Percentiles rank a stretch among this genome's conserved stretches.
phyloP scores from a whole-genome alignment of 2,888 invertebrate genomes.

The Dimorphilus gyrociliatus region DNA sequence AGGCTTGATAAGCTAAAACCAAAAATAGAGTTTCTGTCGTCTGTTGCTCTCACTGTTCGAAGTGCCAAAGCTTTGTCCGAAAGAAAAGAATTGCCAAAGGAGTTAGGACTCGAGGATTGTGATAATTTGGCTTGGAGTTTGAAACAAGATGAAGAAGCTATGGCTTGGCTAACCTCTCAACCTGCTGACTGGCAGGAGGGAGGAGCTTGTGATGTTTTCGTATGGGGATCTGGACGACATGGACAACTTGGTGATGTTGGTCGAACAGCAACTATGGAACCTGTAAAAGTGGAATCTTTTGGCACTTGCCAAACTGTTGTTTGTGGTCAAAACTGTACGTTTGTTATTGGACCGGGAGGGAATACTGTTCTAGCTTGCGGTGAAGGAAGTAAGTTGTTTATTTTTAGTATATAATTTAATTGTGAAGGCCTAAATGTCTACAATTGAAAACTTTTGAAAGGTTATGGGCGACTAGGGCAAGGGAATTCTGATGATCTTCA shows the following conservation, averaged over 20 bases:
- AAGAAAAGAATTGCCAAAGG: no score
- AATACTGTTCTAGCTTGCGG: conserved; percentile 49
- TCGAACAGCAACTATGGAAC: conserved; percentile 26
- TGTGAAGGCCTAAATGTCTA: no score
- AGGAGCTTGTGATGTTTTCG: conserved; percentile 46
- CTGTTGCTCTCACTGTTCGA: no score
- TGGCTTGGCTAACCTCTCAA: conserved; percentile 46
- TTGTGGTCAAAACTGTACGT: conserved; percentile 52
- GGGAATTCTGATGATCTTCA: conserved; percentile 50
- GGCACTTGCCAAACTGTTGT: conserved; percentile 16
- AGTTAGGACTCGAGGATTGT: no score
- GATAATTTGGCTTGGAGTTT: conserved; percentile 45
- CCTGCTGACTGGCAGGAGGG: conserved; percentile 52
- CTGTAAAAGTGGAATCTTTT: conserved; percentile 16
- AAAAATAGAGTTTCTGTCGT: no score
- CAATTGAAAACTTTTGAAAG: no score
- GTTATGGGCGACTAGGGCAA: conserved; percentile 48
- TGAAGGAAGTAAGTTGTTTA: no score
- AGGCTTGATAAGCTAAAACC: no score
- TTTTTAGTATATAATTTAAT: no score
- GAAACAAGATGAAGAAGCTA: conserved; percentile 47
- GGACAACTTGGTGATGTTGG: conserved; percentile 48
- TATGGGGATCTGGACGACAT: conserved; percentile 50
- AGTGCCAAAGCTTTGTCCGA: background rate
- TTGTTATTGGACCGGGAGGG: conserved; percentile 47